Base-by-base conservation (phyloP, 1,140 invertebrate species). In the Drosophila dunni region DNA sequence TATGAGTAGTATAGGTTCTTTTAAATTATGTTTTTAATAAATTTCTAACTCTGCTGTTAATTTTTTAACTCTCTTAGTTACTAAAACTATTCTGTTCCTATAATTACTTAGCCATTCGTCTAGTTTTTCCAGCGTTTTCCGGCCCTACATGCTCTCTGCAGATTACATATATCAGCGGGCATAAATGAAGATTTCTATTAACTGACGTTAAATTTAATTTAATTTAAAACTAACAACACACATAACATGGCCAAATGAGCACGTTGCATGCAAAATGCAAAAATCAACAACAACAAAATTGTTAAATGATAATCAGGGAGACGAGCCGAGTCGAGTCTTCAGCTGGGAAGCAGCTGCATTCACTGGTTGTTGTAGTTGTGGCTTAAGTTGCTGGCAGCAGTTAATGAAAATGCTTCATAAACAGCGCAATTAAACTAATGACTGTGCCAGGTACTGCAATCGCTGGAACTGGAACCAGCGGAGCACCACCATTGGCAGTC, bases 381-480 rank as follows among this genome's bases (percentile, higher is more conserved):
- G 64, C 10, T 40, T n/a, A n/a, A n/a, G 38, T 40, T 64, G 40
- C 54, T 29, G 38, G 54, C 44, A 40, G 40, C 67, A 58, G 34
- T 75, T 58, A 75, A 75, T 70, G 61, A 72, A 56, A 73, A 73
- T 44, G 70, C 69, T 71, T 79, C 85, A 89, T 89, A 89, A 89
- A 89, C 85, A 89, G 81, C 68, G 80, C 84, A 89, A 89, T 89
- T 89, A 89, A 84, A 90, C 84, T 89, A 89, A 89, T 89, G 85
- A 90, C 85, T 80, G 81, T 89, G 84, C 74, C 71, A 57, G 72
- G 77, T 65, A 57, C 69, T 33, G 50, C 50, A 38, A 15, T 64
- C 48, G 48, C 13, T 36, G 44, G 57, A 24, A n/a, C 57, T 45
- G 57, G 24, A 29, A 20, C 48, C 50, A 66, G 42, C 54, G 36